Base-by-base conservation (phyloP, 2,888 invertebrate genomes). In the Leucozona laternaria region DNA sequence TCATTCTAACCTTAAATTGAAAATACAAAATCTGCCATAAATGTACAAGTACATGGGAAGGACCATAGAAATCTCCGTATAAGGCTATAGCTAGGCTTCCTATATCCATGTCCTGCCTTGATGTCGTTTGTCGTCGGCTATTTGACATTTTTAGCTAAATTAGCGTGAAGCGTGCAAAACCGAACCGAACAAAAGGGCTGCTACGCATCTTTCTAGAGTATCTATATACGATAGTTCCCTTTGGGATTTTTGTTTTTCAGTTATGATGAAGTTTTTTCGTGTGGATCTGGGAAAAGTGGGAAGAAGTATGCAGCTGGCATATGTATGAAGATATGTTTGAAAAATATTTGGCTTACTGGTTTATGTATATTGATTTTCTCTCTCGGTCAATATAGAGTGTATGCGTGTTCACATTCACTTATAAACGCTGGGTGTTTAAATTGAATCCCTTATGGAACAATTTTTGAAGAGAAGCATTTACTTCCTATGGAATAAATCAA, bases 101-200 rank as follows among this genome's bases (percentile, higher is more conserved):
- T 53, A 53, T 28, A 64, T 62, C 72, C 81, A 78, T 82, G 82
- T 75, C 82, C 75, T 86, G 78, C 78, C 64, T 62, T 60, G 86
- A 79, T 64, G 58, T 86, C 86, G 86, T 86, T 86, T 86, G 86
- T 86, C 86, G 86, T 82, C 86, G 75, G 82, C 86, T 86, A 82
- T 86, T 86, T 82, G 86, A 86, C 86, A 86, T 86, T 82, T 86
- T 45, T 28, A 68, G 70, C 57, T 90, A 92, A 92, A 92, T 92
- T 90, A 88, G 91, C 92, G 92, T 92, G 92, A 92, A 92, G 92
- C 92, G 92, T 92, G 92, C 91, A 91, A 91, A 92, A 91, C 82
- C 78, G 71, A 75, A 28, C 66, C 28, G 70, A 82, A 86, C 82
- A 86, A 86, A 86, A 78, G 81, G 66, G 66, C 58, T 72, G 55